phyloP scores from a whole-genome alignment of 1,140 invertebrate species.

The Drosophila nigromelanica region DNA sequence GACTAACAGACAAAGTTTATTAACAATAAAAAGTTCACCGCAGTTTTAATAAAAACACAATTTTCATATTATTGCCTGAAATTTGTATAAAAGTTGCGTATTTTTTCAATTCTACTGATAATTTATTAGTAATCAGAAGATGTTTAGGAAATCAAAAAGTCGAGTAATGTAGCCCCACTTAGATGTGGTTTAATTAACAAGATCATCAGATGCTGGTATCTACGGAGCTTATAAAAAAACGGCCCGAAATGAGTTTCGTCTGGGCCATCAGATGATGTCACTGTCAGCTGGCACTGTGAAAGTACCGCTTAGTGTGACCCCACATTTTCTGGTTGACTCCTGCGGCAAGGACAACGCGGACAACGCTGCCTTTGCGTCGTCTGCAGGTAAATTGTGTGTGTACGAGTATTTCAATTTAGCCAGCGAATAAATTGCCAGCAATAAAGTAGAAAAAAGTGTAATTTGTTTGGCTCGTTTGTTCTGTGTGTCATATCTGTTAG shows the following conservation, averaged over 20 bases:
- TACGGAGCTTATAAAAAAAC: conserved; percentile 14
- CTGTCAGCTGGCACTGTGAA: conserved; percentile 21
- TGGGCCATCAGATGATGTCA: conserved; percentile 62
- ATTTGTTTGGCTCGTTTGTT: conserved; percentile 80
- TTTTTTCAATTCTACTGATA: no score
- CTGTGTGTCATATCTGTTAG: conserved; percentile 69
- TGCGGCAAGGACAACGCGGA: conserved; percentile 37
- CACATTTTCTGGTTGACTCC: conserved; percentile 4
- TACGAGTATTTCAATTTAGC: conserved; percentile 72
- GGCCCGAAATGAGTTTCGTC: conserved; percentile 43
- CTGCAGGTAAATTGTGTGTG: conserved; percentile 79
- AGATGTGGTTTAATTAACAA: conserved; percentile 35
- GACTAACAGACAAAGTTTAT: no score
- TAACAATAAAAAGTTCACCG: no score
- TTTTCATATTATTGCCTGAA: no score
- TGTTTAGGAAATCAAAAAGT: neutral
- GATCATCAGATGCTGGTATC: conserved; percentile 34
- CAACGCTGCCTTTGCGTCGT: conserved; percentile 40
- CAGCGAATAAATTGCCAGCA: conserved; percentile 74
- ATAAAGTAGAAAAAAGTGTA: conserved; percentile 75
- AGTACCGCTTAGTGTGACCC: conserved; percentile 13
- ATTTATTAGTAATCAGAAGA: no score
- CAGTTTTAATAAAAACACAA: no score
- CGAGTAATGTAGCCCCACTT: no score
- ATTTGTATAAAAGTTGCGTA: no score